These are phyloP conservation scores for Trachelus iudaicus DNA, from an alignment of 2,888 invertebrate species.

Conservation along the genomic window DNA sequence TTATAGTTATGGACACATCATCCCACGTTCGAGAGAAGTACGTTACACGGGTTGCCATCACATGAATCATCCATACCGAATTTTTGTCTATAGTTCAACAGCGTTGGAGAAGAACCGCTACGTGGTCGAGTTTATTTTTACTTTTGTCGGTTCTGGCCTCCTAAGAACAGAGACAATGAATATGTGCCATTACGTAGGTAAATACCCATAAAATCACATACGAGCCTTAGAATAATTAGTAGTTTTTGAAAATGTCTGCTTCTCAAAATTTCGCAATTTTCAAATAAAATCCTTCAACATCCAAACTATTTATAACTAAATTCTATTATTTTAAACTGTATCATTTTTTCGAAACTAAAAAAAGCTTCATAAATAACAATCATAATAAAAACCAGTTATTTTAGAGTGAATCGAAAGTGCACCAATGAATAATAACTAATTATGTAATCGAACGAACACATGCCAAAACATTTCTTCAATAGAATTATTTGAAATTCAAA, in stretches of 20 bases:
- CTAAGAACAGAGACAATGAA: constrained; percentile 10
- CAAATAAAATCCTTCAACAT: background rate
- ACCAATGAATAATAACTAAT: background rate
- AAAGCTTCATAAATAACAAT: background rate
- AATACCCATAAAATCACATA: background rate
- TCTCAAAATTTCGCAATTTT: background rate
- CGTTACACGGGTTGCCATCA: background rate
- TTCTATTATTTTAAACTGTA: background rate
- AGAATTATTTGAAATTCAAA: background rate
- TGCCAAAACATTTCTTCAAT: background rate
- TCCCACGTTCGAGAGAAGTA: constrained; percentile 32
- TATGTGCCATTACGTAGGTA: background rate
- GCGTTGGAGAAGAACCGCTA: constrained; percentile 7
- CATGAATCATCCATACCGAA: constrained; percentile 33
- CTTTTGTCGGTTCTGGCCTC: constrained; percentile 10
- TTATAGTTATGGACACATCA: constrained; percentile 38
- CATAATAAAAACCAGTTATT: background rate
- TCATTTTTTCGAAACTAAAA: background rate
- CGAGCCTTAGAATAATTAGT: background rate
- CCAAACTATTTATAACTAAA: background rate
- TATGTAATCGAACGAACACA: background rate
- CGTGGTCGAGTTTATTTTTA: constrained; percentile 10
- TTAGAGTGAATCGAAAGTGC: background rate
- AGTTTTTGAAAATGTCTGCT: background rate
- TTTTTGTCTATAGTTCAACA: constrained; percentile 7